phyloP scores from a whole-genome alignment of 2,797 vertebrate species.

The Sphenopsis melanotis region DNA sequence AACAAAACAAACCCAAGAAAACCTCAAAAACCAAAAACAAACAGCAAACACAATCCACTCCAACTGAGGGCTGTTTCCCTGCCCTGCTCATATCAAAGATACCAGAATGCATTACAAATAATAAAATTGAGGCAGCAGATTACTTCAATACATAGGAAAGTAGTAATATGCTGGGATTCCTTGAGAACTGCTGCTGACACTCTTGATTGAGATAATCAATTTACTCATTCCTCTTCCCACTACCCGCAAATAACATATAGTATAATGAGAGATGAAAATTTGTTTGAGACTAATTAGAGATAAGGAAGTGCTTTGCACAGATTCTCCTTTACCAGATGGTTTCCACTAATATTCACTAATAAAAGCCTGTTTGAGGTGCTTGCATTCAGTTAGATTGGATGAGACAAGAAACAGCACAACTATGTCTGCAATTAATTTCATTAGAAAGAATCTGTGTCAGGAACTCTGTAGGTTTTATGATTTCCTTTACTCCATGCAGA shows the following conservation, averaged over 20 bases:
- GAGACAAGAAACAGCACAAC: slow-evolving; percentile 17
- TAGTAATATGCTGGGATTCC: background rate
- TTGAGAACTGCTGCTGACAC: background rate
- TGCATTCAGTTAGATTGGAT: slow-evolving; percentile 2
- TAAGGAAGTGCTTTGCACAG: slow-evolving; percentile 15
- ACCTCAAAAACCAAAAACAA: too few species aligned
- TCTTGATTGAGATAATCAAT: background rate
- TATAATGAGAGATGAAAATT: slow-evolving; percentile 39
- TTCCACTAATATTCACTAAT: slow-evolving; percentile 5
- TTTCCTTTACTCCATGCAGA: background rate
- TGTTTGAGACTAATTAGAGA: slow-evolving; percentile 34
- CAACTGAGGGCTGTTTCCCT: background rate
- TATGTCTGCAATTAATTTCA: slow-evolving; percentile 32
- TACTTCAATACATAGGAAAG: background rate
- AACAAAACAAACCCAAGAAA: background rate
- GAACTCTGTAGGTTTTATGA: background rate
- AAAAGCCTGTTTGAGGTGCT: slow-evolving; percentile 2
- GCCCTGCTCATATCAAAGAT: background rate
- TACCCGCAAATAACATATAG: background rate
- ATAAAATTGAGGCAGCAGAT: background rate
- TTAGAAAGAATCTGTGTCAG: background rate
- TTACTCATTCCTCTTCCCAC: slow-evolving; percentile 12
- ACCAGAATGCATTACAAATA: background rate
- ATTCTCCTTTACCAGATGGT: slow-evolving; percentile 30
- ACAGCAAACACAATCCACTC: background rate